These are phyloP conservation scores for Mobula hypostoma DNA, from an alignment of 2,113 vertebrate species.

Conservation along the genomic window DNA sequence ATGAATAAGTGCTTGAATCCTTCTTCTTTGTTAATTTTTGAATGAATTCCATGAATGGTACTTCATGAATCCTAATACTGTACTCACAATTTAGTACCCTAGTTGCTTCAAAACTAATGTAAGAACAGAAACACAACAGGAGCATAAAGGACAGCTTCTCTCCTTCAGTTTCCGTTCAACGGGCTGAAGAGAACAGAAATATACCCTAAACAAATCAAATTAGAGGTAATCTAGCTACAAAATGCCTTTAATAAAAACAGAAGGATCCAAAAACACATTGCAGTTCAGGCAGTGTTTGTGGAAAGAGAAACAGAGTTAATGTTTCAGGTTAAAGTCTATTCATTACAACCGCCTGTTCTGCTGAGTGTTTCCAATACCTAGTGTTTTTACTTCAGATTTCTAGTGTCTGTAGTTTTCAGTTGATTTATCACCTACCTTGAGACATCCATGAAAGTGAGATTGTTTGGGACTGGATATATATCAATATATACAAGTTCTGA, in stretches of 20 bases:
- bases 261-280: too few relatives aligned
- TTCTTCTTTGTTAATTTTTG: background rate
- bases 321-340: too few relatives aligned
- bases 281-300: too few relatives aligned
- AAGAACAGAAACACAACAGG: background rate
- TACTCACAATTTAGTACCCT: background rate
- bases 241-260: constrained; percentile 44
- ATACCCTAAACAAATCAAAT: background rate
- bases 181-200: background rate
- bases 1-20: background rate
- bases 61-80: background rate
- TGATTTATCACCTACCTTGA: constrained; percentile 71
- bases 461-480: constrained; percentile 79
- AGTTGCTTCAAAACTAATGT: background rate
- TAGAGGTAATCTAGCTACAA: background rate
- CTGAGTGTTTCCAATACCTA: too few relatives aligned
- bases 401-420: too few relatives aligned
- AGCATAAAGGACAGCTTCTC: background rate
- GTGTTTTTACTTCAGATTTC: too few relatives aligned
- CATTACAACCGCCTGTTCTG: too few relatives aligned
- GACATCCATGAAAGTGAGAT: constrained; percentile 83
- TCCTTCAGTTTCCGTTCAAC: background rate
- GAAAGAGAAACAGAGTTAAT: too few relatives aligned
- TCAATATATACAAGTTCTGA: constrained; percentile 81
- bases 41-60: background rate